Evolutionary conservation across 2,113 vertebrate genomes (phyloP).

Genomic region (Gallinago jamesoni): DNA sequence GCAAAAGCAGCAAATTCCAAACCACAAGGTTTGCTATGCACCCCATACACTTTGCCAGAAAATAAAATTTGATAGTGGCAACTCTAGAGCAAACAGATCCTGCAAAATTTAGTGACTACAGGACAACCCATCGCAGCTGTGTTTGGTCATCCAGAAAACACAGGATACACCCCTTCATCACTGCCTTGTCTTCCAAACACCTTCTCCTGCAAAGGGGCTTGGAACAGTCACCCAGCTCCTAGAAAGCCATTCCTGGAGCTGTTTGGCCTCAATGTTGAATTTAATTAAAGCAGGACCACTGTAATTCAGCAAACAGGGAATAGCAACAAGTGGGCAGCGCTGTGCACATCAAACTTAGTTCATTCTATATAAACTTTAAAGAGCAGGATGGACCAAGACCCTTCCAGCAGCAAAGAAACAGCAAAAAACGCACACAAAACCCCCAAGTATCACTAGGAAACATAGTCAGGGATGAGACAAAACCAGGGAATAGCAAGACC

Average conservation of each 20-base stretch:
- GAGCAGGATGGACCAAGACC: accelerated
- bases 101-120: not conserved
- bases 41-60: accelerated
- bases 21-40: accelerated
- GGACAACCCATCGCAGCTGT: accelerated
- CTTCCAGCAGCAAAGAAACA: not conserved
- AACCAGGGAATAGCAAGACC: accelerated
- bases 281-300: not conserved
- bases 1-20: not conserved
- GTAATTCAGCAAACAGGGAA: not conserved
- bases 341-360: accelerated
- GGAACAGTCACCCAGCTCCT: not conserved
- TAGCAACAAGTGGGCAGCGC: accelerated
- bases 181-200: accelerated
- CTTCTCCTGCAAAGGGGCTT: not conserved
- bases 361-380: not conserved
- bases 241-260: not conserved
- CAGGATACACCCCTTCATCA: accelerated
- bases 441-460: accelerated
- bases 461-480: accelerated
- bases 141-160: too few species aligned
- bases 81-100: not conserved
- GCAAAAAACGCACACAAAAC: accelerated
- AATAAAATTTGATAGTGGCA: accelerated
- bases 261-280: not conserved